Percentiles rank a stretch among this genome's conserved stretches.
These are phyloP conservation scores for Netelia melanura DNA, from an alignment of 2,888 invertebrate genomes.

Conservation along the genomic window DNA sequence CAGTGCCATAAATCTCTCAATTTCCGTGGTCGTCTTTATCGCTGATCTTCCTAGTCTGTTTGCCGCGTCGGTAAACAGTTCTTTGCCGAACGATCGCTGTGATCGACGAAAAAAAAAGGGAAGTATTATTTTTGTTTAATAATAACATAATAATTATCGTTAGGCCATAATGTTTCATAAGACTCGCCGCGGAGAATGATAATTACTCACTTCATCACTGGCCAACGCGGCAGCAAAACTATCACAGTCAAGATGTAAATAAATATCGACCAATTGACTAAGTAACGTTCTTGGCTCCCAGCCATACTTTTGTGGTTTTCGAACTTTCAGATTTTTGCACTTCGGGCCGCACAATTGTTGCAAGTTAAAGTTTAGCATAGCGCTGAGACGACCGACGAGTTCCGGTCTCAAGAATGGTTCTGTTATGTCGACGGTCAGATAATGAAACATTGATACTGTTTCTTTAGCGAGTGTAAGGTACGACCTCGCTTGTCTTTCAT, in stretches of 20 bases:
- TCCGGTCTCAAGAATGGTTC: conserved; percentile 98
- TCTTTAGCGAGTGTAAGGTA: conserved; percentile 97
- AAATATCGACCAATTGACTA: conserved; percentile 97
- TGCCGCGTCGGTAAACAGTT: conserved; percentile 96
- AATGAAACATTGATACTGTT: conserved; percentile 99
- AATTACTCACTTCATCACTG: conserved; percentile 93
- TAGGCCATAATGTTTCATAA: neutral
- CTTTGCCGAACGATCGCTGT: conserved; percentile 96
- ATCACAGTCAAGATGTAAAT: conserved; percentile 97
- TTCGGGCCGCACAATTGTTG: conserved; percentile 98
- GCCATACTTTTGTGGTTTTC: conserved; percentile 97
- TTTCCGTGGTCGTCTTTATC: conserved; percentile 94
- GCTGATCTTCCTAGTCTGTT: conserved; percentile 91
- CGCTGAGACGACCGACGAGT: conserved; percentile 96
- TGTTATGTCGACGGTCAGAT: conserved; percentile 96
- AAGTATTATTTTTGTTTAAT: neutral
- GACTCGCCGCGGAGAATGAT: neutral
- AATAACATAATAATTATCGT: too few relatives aligned
- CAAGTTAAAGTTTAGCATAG: conserved; percentile 99
- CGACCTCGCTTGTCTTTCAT: conserved; percentile 95
- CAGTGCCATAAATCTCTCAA: conserved; percentile 93
- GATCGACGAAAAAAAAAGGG: conserved; percentile 71
- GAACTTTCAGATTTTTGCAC: conserved; percentile 97
- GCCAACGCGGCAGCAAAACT: conserved; percentile 96
- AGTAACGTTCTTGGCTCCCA: conserved; percentile 98